A percentile compares a stretch with the other conserved stretches of the same genome.
phyloP scores from a whole-genome alignment of 2,113 vertebrate genomes.

The Tetrax tetrax region DNA sequence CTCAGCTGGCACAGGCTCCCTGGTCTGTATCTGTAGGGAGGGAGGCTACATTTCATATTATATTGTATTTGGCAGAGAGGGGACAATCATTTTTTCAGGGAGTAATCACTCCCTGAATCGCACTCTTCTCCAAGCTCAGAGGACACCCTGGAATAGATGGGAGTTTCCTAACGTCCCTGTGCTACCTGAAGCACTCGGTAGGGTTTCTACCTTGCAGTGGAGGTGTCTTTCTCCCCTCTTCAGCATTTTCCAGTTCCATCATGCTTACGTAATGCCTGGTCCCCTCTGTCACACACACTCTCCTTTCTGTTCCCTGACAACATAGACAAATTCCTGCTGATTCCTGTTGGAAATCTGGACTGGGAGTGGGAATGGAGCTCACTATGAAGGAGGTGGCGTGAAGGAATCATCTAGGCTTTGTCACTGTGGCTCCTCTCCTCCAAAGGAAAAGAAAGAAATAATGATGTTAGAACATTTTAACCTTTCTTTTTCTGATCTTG shows the following conservation, averaged over 20 bases:
- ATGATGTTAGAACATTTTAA: conserved; percentile 68
- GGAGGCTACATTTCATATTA: background rate
- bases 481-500: conserved; percentile 64
- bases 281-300: background rate
- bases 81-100: conserved; percentile 2
- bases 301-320: background rate
- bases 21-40: background rate
- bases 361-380: background rate
- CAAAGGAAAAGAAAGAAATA: conserved; percentile 42
- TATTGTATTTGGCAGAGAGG: background rate
- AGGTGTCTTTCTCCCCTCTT: background rate
- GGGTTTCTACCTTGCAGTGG: background rate
- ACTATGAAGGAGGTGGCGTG: background rate
- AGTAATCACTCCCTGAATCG: background rate
- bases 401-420: conserved; percentile 23
- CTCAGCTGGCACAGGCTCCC: background rate
- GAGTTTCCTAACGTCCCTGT: background rate
- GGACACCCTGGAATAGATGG: background rate
- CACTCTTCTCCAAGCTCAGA: background rate
- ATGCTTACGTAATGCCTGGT: background rate
- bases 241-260: background rate
- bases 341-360: background rate
- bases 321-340: background rate
- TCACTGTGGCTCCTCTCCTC: background rate
- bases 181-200: background rate